These are phyloP conservation scores for Rhopalosiphum padi DNA, from an alignment of 1,140 invertebrate genomes.

Conservation along the genomic window DNA sequence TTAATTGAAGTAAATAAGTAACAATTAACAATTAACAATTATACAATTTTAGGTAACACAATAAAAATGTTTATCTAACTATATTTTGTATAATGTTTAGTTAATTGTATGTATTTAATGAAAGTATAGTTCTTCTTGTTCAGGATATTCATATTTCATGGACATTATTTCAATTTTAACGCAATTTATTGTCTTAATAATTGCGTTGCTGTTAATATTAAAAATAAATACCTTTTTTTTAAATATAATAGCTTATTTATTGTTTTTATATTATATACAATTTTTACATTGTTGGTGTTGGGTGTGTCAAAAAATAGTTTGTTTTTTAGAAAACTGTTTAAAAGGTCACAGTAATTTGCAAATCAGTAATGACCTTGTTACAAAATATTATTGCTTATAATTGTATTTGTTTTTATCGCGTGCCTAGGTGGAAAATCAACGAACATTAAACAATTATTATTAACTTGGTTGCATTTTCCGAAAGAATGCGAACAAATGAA, in stretches of 20 bases:
- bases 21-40: no score
- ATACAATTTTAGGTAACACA: no score
- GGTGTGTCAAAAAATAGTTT: not conserved
- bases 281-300: not conserved
- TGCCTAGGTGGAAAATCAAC: not conserved
- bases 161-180: not conserved
- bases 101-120: not conserved
- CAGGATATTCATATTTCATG: not conserved
- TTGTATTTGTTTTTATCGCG: not conserved
- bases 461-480: not conserved
- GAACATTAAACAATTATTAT: not conserved
- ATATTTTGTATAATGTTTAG: not conserved
- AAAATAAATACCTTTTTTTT: not conserved
- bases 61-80: not conserved
- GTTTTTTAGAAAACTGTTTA: not conserved
- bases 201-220: not conserved
- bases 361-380: not conserved
- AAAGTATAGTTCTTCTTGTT: not conserved
- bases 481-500: not conserved
- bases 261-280: not conserved
- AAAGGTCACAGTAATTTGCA: constrained; percentile 1
- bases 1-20: no score
- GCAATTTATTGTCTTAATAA: not conserved
- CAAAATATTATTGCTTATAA: not conserved
- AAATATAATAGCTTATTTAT: not conserved